These are phyloP conservation scores for Mactra quadrangularis DNA, from an alignment of 1,140 invertebrate species.

Conservation along the genomic window DNA sequence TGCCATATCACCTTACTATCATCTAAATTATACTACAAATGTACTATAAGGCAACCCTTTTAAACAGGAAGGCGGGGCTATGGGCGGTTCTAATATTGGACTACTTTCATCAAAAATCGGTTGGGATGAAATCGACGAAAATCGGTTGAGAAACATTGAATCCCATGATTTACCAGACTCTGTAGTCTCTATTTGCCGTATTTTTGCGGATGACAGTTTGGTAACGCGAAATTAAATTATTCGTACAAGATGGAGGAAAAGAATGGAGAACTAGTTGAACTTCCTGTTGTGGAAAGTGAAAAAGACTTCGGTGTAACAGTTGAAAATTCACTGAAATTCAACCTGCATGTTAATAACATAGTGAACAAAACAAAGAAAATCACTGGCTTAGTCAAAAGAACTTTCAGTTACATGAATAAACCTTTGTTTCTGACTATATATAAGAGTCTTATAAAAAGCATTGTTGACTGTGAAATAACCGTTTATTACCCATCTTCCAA, in stretches of 20 bases:
- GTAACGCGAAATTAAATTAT: neutral
- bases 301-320: constrained; percentile 48
- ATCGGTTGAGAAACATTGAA: no score
- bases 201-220: no score
- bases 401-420: constrained; percentile 56
- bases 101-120: no score
- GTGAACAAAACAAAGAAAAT: constrained; percentile 57
- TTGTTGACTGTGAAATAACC: constrained; percentile 40
- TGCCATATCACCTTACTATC: no score
- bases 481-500: constrained; percentile 8
- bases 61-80: no score
- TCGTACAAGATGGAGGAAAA: constrained; percentile 12
- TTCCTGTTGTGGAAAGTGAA: neutral
- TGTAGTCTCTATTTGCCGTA: no score
- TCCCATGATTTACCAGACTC: no score
- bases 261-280: neutral
- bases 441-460: constrained; percentile 25
- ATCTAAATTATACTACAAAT: no score
- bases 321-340: constrained; percentile 24
- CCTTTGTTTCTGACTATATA: constrained; percentile 43
- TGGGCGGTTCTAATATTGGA: no score
- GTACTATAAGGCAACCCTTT: no score
- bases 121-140: no score
- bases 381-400: constrained; percentile 59
- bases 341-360: constrained; percentile 25